Base-by-base conservation (phyloP, 2,888 invertebrate species). In the Lithophane ornitopus region DNA sequence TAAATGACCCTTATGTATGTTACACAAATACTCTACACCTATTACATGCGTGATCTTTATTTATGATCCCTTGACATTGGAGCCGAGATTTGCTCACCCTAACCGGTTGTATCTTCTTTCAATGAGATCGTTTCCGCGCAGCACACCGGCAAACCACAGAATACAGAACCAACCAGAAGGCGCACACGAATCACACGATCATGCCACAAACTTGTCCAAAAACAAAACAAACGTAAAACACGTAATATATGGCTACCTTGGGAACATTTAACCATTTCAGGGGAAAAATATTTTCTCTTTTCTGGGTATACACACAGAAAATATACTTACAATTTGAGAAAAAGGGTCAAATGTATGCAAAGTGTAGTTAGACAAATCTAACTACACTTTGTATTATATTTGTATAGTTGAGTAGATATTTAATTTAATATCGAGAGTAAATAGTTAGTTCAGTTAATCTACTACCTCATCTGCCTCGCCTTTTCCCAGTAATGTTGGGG, bases 61-160 rank as follows among this genome's bases (percentile, higher is more conserved):
- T 63, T 62, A 65, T 39, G 49, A 56, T 84, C 85, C 86, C 86
- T 90, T 90, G 90, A 86, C 87, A 90, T 89, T 89, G 84, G 14
- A 59, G 87, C 70, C 22, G 79, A 84, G 87, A 89, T 88, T 87
- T 78, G 81, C 84, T 80, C 79, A 74, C 76, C 80, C 80, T 79
- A 88, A 88, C 91, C 86, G 86, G 91, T 89, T 87, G 66, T 84
- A 88, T 90, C 90, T 92, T 80, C 87, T 85, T 85, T 72, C 81
- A 87, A 87, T 87, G 75, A 80, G 82, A 80, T 85, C 70, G 85
- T 87, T 88, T 90, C 88, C 88, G 85, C 81, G 44, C 70, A 59
- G 41, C 9, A 44, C 41, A 49, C 61, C n/a, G 39, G 52, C 22
- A 8, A 14, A 28, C 16, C 34, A 34, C 34, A 75, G 75, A 63